phyloP scores from a whole-genome alignment of 1,140 invertebrate species.

The Gonioctena quinquepunctata region DNA sequence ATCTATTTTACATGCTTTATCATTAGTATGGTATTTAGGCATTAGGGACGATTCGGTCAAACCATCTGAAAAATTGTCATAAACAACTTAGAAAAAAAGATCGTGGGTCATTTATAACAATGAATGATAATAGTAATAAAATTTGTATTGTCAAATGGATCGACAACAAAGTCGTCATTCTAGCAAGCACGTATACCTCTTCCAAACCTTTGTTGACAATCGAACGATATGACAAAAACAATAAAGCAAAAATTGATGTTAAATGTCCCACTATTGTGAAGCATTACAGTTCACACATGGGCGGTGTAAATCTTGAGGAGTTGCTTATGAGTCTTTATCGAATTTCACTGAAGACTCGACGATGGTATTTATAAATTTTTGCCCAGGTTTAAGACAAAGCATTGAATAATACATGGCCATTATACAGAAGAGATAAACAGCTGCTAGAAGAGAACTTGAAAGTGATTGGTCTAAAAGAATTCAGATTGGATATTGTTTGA shows the following conservation, averaged over 20 bases:
- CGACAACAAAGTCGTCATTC: not conserved
- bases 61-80: not conserved
- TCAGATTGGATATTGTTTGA: not conserved
- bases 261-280: not conserved
- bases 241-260: not conserved
- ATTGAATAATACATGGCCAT: not conserved
- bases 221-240: not conserved
- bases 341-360: not conserved
- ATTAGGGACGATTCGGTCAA: not conserved
- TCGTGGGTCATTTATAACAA: not conserved
- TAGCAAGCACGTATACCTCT: not conserved
- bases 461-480: not conserved
- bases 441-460: not conserved
- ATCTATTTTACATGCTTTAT: not conserved
- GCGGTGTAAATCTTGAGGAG: not conserved
- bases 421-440: slow-evolving; percentile 1
- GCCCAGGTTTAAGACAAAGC: not conserved
- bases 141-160: not conserved
- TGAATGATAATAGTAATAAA: slow-evolving; percentile 1
- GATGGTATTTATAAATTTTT: not conserved
- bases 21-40: not conserved
- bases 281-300: not conserved
- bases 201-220: not conserved
- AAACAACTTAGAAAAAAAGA: not conserved
- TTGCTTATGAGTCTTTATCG: not conserved